These are phyloP conservation scores for Eurytoma adleriae DNA, from an alignment of 2,888 invertebrate species.

Conservation along the genomic window DNA sequence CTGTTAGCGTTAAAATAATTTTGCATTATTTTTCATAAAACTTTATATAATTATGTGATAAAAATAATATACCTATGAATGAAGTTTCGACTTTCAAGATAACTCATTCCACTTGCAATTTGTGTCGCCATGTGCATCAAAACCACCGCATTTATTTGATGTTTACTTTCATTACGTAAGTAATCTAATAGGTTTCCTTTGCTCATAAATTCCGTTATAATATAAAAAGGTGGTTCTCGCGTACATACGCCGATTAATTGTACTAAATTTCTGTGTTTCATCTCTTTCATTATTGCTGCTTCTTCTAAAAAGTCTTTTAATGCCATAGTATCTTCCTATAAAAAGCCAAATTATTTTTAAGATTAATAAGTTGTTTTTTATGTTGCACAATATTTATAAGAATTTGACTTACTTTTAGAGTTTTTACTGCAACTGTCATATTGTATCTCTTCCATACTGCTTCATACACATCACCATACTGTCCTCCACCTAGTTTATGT, in stretches of 20 bases:
- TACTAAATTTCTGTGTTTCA: conserved; percentile 99
- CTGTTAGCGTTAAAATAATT: conserved; percentile 75
- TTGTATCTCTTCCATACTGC: conserved; percentile 97
- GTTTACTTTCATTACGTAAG: conserved; percentile 89
- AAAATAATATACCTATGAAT: conserved; percentile 85
- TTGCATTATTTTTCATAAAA: neutral
- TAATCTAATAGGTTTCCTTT: conserved; percentile 98
- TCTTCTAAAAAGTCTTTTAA: conserved; percentile 99
- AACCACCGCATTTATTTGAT: conserved; percentile 94
- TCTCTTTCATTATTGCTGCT: conserved; percentile 99
- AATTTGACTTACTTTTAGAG: conserved; percentile 83
- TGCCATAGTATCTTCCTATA: conserved; percentile 97
- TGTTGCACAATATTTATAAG: conserved; percentile 77
- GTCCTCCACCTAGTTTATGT: conserved; percentile 97
- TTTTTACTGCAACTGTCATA: conserved; percentile 98
- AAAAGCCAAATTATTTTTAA: conserved; percentile 19
- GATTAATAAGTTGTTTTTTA: conserved; percentile 60
- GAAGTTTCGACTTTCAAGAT: conserved; percentile 95
- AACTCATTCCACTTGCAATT: conserved; percentile 99
- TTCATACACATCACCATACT: conserved; percentile 97
- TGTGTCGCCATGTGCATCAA: conserved; percentile 99
- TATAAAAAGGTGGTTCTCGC: conserved; percentile 98
- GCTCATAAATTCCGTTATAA: conserved; percentile 99
- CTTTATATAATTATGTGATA: neutral
- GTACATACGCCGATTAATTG: conserved; percentile 99